Conservation (phyloP, 2,113 vertebrate species). For the Austrofundulus limnaeus region DNA sequence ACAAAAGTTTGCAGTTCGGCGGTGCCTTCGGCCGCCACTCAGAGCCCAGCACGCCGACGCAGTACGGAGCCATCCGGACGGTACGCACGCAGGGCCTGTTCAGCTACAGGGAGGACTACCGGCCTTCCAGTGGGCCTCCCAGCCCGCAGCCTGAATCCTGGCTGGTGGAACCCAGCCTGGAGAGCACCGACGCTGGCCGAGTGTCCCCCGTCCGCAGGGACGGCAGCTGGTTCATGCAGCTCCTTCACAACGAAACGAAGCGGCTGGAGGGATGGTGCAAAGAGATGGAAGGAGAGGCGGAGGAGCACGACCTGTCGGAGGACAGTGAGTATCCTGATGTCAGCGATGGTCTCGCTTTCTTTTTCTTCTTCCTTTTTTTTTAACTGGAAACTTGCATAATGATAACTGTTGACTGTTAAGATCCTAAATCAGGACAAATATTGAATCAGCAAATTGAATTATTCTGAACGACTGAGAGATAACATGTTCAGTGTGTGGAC, state of each 20-base stretch:
- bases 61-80: constrained; percentile 92
- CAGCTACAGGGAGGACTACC: constrained; percentile 96
- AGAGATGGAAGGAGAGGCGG: constrained; percentile 96
- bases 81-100: constrained; percentile 97
- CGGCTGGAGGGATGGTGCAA: constrained; percentile 97
- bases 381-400: too few relatives aligned
- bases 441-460: constrained; percentile 39
- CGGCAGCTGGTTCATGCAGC: constrained; percentile 96
- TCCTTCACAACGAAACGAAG: constrained; percentile 94
- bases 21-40: constrained; percentile 92
- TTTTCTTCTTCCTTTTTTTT: too few relatives aligned
- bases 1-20: constrained; percentile 97
- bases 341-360: too few relatives aligned
- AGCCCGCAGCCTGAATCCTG: constrained; percentile 90
- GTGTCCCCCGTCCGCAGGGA: constrained; percentile 89
- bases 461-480: constrained; percentile 38
- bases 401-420: constrained; percentile 13
- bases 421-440: constrained; percentile 15
- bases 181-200: constrained; percentile 83
- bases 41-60: constrained; percentile 96
- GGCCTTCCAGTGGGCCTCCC: constrained; percentile 86
- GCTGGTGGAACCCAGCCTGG: constrained; percentile 85
- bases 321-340: constrained; percentile 87
- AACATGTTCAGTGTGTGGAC: constrained; percentile 28
- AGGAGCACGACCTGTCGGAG: constrained; percentile 94